These are phyloP conservation scores for Ivindomyrus marchei DNA, from an alignment of 2,113 vertebrate genomes.

Conservation along the genomic window DNA sequence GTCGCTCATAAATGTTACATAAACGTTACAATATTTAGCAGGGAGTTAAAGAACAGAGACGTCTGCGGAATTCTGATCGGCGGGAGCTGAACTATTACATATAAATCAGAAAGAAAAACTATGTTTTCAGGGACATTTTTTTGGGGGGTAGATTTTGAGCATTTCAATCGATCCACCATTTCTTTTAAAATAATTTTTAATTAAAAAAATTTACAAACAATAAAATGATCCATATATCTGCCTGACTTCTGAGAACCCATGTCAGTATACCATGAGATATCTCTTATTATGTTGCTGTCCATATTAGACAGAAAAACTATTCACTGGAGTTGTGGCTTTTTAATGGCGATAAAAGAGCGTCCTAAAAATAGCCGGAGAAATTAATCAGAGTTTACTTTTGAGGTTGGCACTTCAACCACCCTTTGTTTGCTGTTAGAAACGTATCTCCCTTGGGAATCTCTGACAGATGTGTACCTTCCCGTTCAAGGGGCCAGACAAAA, in stretches of 20 bases:
- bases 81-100: background rate
- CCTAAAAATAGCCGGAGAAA: background rate
- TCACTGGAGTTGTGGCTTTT: background rate
- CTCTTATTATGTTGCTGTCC: background rate
- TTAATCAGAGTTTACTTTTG: slow-evolving; percentile 23
- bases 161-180: background rate
- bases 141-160: background rate
- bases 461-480: slow-evolving; percentile 18
- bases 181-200: background rate
- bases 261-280: background rate
- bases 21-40: slow-evolving; percentile 59
- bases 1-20: slow-evolving; percentile 54
- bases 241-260: background rate
- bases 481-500: slow-evolving; percentile 24
- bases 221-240: background rate
- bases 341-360: background rate
- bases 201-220: background rate
- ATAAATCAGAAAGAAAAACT: background rate
- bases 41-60: slow-evolving; percentile 50
- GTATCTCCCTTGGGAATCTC: slow-evolving; percentile 39
- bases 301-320: background rate
- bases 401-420: slow-evolving; percentile 36
- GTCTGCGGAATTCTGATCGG: slow-evolving; percentile 27
- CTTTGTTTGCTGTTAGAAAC: slow-evolving; percentile 30
- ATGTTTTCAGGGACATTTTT: background rate